Base-by-base conservation (phyloP, 2,797 vertebrate genomes). In the Tauraco hartlaubi region DNA sequence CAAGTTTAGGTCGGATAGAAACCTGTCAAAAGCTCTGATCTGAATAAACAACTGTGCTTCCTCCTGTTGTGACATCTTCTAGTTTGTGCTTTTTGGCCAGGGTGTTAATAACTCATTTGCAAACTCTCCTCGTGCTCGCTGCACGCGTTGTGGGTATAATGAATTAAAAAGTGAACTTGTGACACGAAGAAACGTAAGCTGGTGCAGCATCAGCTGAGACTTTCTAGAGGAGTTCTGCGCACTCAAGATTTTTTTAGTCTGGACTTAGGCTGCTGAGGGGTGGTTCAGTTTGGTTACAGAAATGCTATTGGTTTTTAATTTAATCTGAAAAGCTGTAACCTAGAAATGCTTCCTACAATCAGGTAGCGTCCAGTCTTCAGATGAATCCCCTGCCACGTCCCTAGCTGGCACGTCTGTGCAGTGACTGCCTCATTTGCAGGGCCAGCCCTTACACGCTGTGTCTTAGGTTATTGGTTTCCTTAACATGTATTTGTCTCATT, bases 1-100 rank as follows among this genome's bases (percentile, higher is more conserved):
- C 48, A 23, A 59, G 85, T 41, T 90, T 79, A 85, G 95, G 85
- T 96, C 75, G 56, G 84, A 64, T 26, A 90, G 84, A 95, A 93
- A 66, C 71, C 62, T 56, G 69, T 92, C 79, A 59, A 6, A 66
- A 91, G 81, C 72, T 79, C 59, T 49, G 39, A 54, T 69, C 73
- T 75, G 69, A 59, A 35, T 82, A 51, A 66, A 86, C 46, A 61
- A 41, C 74, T 79, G 58, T 77, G 68, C 55, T 88, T 92, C 52
- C 51, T 76, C 54, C 86, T 92, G 15, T 76, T 75, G 49, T 90
- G 51, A 33, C 2, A 2, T 66, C 48, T 82, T 68, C 58, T 28
- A 23, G 6, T 35, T 78, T 1, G 3, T 88, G 79, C 68, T 64
- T 91, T 94, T 80, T 92, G 72, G 73, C 61, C 46, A 63, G 21